phyloP scores from a whole-genome alignment of 2,797 vertebrate genomes.

The Sebastes elongatus region DNA sequence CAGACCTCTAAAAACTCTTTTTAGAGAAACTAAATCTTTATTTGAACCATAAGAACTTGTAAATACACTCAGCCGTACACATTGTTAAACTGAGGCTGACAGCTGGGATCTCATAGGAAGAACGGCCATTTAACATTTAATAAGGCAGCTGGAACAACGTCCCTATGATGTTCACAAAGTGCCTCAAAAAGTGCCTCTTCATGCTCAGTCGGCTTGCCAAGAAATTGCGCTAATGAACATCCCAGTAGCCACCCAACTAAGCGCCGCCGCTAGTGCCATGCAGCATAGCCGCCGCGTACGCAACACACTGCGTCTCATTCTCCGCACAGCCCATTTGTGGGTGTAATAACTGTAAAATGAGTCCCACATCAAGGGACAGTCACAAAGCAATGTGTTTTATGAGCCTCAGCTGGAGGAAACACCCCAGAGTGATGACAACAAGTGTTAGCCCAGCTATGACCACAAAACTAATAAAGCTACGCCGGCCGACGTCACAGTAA shows the following conservation, averaged over 20 bases:
- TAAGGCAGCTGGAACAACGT: constrained; percentile 30
- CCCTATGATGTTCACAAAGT: constrained; percentile 44
- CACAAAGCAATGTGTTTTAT: constrained; percentile 77
- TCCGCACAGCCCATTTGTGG: constrained; percentile 64
- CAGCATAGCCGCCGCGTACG: constrained; percentile 19
- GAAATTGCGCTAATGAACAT: constrained; percentile 41
- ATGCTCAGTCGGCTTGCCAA: constrained; percentile 45
- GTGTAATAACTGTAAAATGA: constrained; percentile 63
- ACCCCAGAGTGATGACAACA: constrained; percentile 81
- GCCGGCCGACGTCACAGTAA: constrained; percentile 70
- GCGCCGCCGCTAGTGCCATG: not conserved
- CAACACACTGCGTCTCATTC: constrained; percentile 43
- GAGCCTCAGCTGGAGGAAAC: constrained; percentile 78
- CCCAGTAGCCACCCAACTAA: constrained; percentile 46
- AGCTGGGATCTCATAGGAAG: constrained; percentile 34
- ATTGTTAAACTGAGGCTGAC: constrained; percentile 13
- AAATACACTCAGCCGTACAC: constrained; percentile 7
- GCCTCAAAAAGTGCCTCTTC: constrained; percentile 48
- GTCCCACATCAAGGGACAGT: constrained; percentile 75
- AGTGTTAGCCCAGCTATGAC: constrained; percentile 69
- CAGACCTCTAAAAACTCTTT: not conserved
- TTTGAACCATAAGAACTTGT: constrained; percentile 18
- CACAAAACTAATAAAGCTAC: constrained; percentile 75
- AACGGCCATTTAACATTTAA: constrained; percentile 43
- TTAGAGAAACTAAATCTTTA: constrained; percentile 13